Evolutionary conservation across 1,140 invertebrate species (phyloP).

Genomic region (Teleogryllus occipitalis): DNA sequence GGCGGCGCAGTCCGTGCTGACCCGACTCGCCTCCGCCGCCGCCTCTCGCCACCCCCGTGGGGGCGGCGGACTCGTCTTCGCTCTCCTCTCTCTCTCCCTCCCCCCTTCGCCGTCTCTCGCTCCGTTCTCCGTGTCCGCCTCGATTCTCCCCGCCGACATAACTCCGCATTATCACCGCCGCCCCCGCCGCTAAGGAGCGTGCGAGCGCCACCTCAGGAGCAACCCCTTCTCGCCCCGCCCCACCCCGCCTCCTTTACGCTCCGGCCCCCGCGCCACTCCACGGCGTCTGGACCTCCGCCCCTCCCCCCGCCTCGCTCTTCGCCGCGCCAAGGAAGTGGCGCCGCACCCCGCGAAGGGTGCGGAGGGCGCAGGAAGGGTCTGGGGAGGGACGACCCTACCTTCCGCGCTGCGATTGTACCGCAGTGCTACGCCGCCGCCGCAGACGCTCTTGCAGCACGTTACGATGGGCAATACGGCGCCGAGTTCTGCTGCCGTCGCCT

Average conservation of each 20-base stretch:
- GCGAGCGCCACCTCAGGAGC: background rate
- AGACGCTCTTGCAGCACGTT: background rate
- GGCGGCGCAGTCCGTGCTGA: background rate
- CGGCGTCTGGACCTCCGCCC: no score
- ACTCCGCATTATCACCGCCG: background rate
- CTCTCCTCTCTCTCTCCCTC: background rate
- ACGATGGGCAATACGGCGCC: background rate
- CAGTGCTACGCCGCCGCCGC: background rate
- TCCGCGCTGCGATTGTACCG: background rate
- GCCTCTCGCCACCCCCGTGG: no score
- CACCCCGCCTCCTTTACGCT: background rate
- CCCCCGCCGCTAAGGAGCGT: background rate
- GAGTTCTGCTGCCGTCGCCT: background rate
- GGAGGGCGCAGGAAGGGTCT: background rate
- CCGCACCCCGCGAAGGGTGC: no score
- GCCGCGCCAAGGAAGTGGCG: background rate
- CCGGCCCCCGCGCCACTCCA: no score
- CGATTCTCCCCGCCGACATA: background rate
- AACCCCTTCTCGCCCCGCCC: background rate
- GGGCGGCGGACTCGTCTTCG: background rate
- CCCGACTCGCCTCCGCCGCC: no score
- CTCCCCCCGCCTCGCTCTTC: no score
- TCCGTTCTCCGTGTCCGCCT: background rate
- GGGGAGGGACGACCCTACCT: background rate
- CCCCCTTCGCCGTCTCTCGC: background rate